These are phyloP conservation scores for Cephalopholis sonnerati DNA, from an alignment of 2,113 vertebrate genomes.

Conservation along the genomic window DNA sequence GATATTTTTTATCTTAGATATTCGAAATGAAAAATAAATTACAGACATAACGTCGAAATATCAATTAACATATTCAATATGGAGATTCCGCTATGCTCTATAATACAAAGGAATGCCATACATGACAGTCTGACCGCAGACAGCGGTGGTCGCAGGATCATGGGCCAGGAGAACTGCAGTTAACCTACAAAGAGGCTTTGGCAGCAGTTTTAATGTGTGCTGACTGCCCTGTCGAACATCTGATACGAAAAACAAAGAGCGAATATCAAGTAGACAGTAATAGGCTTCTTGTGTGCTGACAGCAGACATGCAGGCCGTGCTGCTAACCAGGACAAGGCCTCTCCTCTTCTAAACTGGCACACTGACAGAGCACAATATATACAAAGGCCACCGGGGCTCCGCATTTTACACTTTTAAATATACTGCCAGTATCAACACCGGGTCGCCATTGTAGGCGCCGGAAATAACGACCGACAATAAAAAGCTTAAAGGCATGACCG, in stretches of 20 bases:
- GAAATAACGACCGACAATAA: conserved; percentile 10
- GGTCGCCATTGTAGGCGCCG: conserved; percentile 32
- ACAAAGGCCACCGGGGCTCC: neutral
- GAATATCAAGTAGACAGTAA: neutral
- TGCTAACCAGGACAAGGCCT: conserved; percentile 43
- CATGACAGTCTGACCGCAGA: conserved; percentile 5
- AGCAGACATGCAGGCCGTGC: conserved; percentile 29
- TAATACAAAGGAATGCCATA: neutral
- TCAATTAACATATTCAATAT: neutral
- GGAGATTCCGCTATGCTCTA: neutral
- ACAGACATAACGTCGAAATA: neutral
- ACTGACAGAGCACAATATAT: neutral
- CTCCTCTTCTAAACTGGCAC: neutral
- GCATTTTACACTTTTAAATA: neutral
- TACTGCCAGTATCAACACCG: neutral
- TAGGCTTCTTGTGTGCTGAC: neutral
- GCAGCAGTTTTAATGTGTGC: neutral
- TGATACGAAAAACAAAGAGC: neutral
- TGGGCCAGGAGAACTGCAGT: neutral
- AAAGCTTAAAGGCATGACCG: conserved; percentile 13
- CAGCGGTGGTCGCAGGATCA: neutral
- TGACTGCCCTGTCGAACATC: neutral
- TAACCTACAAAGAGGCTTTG: neutral
- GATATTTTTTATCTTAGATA: no score
- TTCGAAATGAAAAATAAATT: no score